Evolutionary conservation across 2,797 vertebrate genomes (phyloP), one percentile per base, ranked within the genome.

Genomic region (Halcyon smyrnensis): DNA sequence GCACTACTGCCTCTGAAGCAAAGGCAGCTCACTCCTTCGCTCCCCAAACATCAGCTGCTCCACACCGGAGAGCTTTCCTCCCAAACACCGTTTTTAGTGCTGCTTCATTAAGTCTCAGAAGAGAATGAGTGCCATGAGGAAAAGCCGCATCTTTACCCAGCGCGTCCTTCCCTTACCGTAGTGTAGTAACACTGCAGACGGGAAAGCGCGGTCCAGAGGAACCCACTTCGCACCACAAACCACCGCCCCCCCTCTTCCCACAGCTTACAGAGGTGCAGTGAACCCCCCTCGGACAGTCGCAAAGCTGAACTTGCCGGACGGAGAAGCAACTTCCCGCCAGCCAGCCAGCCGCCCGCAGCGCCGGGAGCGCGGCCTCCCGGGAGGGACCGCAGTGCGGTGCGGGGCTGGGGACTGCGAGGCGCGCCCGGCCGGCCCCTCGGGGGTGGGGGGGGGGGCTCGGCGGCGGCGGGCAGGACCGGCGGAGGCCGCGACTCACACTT

Each of bases 401-500:
- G 50, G 70, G 48, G 70, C 23, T 23, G 60, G 28, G 65, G 45
- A 14, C 46, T 48, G 74, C 70, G 4, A 12, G 84, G 43, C 46
- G 50, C 45, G 32, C 36, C 77, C 68, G 37, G 60, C 85, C 46
- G 23, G 68, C 19, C 46, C 24, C 51, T 15, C 34, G 54, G 7
- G 54, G 27, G 56, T 25, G 37, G 37, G 37, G 37, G 18, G 25
- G 11, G 28, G 20, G 39, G 11, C n/a, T n/a, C 56, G 39, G 46
- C 51, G 12, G 37, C 3, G 20, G 50, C 25, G 50, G 41, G 39
- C 39, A 27, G 77, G 37, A 27, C 36, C 53, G 68, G 83, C 36
- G 30, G 63, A 43, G 73, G 85, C 69, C 37, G 14, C 34, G 1
- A 98, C 99, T 99, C 95, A 99, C 99, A 57, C 98, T 63, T 63